phyloP scores from a whole-genome alignment of 2,888 invertebrate species.

The Panorpa germanica region DNA sequence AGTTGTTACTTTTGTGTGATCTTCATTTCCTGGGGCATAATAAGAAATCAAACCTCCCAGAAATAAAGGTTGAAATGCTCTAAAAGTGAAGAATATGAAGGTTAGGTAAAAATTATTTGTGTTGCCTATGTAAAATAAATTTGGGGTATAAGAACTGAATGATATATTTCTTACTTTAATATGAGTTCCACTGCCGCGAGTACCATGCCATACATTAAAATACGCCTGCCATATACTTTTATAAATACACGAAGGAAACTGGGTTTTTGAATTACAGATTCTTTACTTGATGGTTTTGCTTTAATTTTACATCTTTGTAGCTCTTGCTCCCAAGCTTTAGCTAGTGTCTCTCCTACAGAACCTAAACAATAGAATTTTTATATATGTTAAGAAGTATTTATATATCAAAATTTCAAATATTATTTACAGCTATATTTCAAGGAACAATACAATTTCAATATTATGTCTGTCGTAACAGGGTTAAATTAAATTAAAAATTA shows the following conservation, averaged over 20 bases:
- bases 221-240: slow-evolving; percentile 37
- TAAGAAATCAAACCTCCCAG: slow-evolving; percentile 30
- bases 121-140: slow-evolving; percentile 5
- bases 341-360: slow-evolving; percentile 41
- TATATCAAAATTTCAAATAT: slow-evolving; percentile 12
- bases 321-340: slow-evolving; percentile 37
- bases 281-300: no score
- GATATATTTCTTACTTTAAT: slow-evolving; percentile 34
- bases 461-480: slow-evolving; percentile 12
- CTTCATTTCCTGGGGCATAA: slow-evolving; percentile 26
- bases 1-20: slow-evolving; percentile 17
- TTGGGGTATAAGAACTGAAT: no score
- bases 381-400: no score
- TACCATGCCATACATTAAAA: slow-evolving; percentile 37
- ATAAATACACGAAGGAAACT: slow-evolving; percentile 32
- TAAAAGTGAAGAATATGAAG: no score
- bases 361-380: no score
- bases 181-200: slow-evolving; percentile 36
- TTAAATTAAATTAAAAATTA: slow-evolving; percentile 17
- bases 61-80: slow-evolving; percentile 31
- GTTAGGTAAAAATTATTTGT: slow-evolving; percentile 19
- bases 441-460: neutral
- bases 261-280: slow-evolving; percentile 26
- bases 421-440: no score
- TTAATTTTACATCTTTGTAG: no score